phyloP scores from a whole-genome alignment of 2,797 vertebrate species.

The Myotis daubentonii region DNA sequence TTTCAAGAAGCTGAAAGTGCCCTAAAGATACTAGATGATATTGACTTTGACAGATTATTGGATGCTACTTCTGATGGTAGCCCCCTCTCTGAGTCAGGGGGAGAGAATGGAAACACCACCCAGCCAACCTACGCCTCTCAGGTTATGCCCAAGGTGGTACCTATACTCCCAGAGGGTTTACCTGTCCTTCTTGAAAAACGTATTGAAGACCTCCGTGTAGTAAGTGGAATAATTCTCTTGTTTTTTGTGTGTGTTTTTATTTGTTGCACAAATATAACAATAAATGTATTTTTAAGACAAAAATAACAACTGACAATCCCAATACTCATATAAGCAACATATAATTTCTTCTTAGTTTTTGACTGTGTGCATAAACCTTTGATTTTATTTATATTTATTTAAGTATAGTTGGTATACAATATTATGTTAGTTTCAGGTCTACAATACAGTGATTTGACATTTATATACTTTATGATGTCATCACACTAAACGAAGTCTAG shows the following conservation, averaged over 20 bases:
- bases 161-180: slow-evolving; percentile 92
- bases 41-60: slow-evolving; percentile 95
- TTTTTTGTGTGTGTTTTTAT: background rate
- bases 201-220: slow-evolving; percentile 94
- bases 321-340: background rate
- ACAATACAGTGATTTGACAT: background rate
- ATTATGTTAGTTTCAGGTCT: background rate
- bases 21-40: slow-evolving; percentile 94
- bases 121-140: slow-evolving; percentile 87
- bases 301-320: background rate
- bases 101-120: slow-evolving; percentile 88
- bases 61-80: slow-evolving; percentile 94
- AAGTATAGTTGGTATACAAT: background rate
- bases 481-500: background rate
- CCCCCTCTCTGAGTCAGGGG: slow-evolving; percentile 88
- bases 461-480: background rate
- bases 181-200: slow-evolving; percentile 92
- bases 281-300: slow-evolving; percentile 19
- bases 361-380: background rate
- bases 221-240: slow-evolving; percentile 83
- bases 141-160: slow-evolving; percentile 88
- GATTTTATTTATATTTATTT: background rate
- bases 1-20: slow-evolving; percentile 91
- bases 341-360: background rate
- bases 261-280: background rate